Base-by-base conservation (phyloP, 2,888 invertebrate genomes). In the Sphaerophoria taeniata region DNA sequence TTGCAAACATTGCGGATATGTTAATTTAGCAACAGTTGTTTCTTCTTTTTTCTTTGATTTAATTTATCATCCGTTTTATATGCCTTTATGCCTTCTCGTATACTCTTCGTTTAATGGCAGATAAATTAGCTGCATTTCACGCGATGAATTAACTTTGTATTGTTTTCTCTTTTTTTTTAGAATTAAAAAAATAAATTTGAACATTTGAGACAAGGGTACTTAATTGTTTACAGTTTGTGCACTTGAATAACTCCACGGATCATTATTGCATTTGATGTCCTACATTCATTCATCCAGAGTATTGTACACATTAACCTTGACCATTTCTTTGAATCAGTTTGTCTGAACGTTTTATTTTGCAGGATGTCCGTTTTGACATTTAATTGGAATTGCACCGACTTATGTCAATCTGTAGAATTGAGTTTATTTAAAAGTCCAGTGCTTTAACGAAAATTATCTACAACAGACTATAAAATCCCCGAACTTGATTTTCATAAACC, bases 1-100 rank as follows among this genome's bases (percentile, higher is more conserved):
- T 80, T 81, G 73, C 80, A 77, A 85, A 85, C 76, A 85, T 81
- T 81, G 85, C 85, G 85, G 85, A 85, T 85, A 85, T 81, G 85
- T 81, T 85, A 85, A 85, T 85, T 77, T 77, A 85, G 71, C 65
- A 39, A 9, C 24, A 61, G 47, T 76, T 70, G 55, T 78, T 56
- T 74, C 34, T 67, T 75, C 24, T 60, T 78, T 43, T 47, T 70
- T 73, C 58, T 77, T 85, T 72, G 70, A 85, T 85, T 85, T 72
- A 67, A 69, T 31, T 65, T 67, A 39, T 16, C 65, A 51, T 49
- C 45, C 2, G 36, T 7, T n/a, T n/a, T n/a, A n/a, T n/a, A n/a
- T 16, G 36, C 9, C 6, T 34, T 14, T 24, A 60, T 34, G 60
- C 60, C 60, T 60, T 43, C 55, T 71, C 61, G 53, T 60, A 43